A percentile compares a stretch with the other conserved stretches of the same genome.
Conservation (phyloP, 2,113 vertebrate species). For the Pygoscelis adeliae region DNA sequence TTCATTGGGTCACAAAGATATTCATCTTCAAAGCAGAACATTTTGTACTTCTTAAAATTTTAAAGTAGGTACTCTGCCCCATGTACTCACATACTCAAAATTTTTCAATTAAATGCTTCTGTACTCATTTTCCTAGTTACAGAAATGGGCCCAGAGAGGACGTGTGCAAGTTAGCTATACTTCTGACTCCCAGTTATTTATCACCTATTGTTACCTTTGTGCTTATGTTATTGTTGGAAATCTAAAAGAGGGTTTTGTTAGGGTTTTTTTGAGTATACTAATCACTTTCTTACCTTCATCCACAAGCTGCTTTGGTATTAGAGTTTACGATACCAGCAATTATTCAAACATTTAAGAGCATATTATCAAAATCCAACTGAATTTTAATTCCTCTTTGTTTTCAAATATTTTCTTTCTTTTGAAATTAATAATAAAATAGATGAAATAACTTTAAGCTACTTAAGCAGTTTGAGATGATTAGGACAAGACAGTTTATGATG, state of each 20-base stretch:
- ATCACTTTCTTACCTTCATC: background rate
- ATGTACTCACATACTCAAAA: background rate
- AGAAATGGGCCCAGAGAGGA: background rate
- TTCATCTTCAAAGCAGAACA: background rate
- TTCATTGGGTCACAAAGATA: background rate
- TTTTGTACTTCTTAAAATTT: background rate
- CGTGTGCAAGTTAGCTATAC: background rate
- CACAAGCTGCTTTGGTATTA: too few species aligned
- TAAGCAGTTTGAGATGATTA: background rate
- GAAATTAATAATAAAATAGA: background rate
- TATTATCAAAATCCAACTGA: background rate
- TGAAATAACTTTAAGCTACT: background rate
- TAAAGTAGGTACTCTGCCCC: background rate
- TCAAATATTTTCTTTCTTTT: background rate
- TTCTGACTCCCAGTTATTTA: background rate
- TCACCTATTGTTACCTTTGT: background rate
- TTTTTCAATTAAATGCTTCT: background rate
- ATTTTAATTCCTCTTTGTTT: background rate
- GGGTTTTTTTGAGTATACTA: background rate
- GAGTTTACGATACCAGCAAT: background rate
- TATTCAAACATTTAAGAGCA: background rate
- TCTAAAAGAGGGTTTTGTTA: background rate
- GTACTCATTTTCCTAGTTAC: background rate
- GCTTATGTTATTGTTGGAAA: background rate
- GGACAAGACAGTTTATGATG: constrained; percentile 36